Percentiles rank a stretch among this genome's conserved stretches.
Evolutionary conservation across 2,888 invertebrate species (phyloP).

Genomic region (Phrixothrix hirtus): DNA sequence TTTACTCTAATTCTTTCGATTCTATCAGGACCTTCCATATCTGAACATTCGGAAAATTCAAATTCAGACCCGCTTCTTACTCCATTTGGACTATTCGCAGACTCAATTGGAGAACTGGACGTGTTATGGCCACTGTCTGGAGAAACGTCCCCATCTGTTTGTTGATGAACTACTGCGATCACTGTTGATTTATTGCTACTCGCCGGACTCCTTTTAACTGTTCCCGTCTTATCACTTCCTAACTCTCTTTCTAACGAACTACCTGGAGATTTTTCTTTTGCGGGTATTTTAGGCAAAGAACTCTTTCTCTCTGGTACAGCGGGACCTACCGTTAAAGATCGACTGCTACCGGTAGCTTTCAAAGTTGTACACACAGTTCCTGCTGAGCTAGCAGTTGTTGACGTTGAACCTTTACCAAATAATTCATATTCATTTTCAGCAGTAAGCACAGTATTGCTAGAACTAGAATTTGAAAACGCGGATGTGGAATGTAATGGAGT

Average conservation of each 20-base stretch:
- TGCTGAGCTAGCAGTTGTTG: slow-evolving; percentile 87
- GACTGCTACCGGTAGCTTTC: slow-evolving; percentile 69
- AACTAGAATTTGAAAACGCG: slow-evolving; percentile 70
- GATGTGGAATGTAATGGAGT: slow-evolving; percentile 74
- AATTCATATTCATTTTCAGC: slow-evolving; percentile 89
- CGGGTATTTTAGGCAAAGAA: slow-evolving; percentile 63
- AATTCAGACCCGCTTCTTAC: slow-evolving; percentile 74
- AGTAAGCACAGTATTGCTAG: slow-evolving; percentile 70
- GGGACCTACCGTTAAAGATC: slow-evolving; percentile 68
- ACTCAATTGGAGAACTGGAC: slow-evolving; percentile 78
- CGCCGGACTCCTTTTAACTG: slow-evolving; percentile 54
- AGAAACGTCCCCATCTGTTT: slow-evolving; percentile 70
- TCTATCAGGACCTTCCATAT: slow-evolving; percentile 84
- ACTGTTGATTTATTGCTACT: slow-evolving; percentile 60
- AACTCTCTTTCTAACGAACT: slow-evolving; percentile 54
- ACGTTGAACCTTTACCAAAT: slow-evolving; percentile 89
- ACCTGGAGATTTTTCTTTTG: slow-evolving; percentile 58
- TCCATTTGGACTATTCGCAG: slow-evolving; percentile 71
- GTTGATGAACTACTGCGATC: slow-evolving; percentile 63
- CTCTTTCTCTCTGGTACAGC: slow-evolving; percentile 83
- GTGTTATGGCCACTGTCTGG: slow-evolving; percentile 83
- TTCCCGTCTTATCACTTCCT: slow-evolving; percentile 53
- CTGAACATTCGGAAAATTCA: slow-evolving; percentile 85
- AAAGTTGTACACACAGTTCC: slow-evolving; percentile 87
- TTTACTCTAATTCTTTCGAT: slow-evolving; percentile 84